Base-by-base conservation (phyloP, 1,140 invertebrate genomes). In the Rhysida immarginata region DNA sequence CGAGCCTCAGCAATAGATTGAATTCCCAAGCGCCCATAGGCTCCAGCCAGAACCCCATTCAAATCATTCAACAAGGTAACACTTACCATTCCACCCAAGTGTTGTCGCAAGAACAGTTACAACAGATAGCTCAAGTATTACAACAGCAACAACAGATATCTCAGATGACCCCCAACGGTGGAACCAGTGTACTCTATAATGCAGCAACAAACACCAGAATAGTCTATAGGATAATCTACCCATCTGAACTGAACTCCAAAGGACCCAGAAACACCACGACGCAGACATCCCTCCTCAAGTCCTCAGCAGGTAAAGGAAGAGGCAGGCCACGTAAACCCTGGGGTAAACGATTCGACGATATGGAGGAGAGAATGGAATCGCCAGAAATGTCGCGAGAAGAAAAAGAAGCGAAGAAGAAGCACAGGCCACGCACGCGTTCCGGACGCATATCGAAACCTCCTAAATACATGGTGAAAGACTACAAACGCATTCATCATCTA, bases 391-490 rank as follows among this genome's bases (percentile, higher is more conserved):
- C 66, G 2, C 63, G 75, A 68, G 77, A 77, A 59, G 74, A 76
- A 60, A 72, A 69, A 56, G 73, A 75, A 56, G 77, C 74, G 43
- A 71, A 71, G 20, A 80, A 81, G 58, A 79, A 79, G 60, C 71
- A 76, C 2, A 60, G 77, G 2, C 76, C 77, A 0, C 69, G 78
- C 45, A 82, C 80, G 24, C 64, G 76, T 45, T 81, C 77, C 16
- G 81, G 81, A 0, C 67, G 81, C 42, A 67, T 82, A 16, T 81
- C 79, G 1, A 74, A 80, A 57, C 80, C 80, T 1, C 81, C 81
- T 0, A 72, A 77, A 27, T 78, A 83, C 59, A 81, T 81, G 76
- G 73, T 81, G 2, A 76, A 78, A 56, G 80, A 82, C 64, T 82
- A 81, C 59, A 81, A 81, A 62, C 76, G 79, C 48, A 71, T 82